Evolutionary conservation across 1,140 invertebrate genomes (phyloP), one percentile per base, ranked within the genome.

Genomic region (Colletes latitarsis): DNA sequence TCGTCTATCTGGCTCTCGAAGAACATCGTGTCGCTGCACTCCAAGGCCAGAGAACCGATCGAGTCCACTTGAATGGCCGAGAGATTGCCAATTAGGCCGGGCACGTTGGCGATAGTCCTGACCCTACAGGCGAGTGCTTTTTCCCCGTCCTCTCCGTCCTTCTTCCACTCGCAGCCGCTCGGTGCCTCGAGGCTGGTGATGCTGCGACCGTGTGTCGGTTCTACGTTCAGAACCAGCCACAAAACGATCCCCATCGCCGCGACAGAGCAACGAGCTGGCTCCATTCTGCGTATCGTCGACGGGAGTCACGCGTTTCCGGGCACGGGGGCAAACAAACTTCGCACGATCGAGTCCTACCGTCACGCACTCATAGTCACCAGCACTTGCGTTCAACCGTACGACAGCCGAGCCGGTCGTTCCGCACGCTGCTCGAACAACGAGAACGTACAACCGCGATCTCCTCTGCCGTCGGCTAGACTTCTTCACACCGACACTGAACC

Each of bases 1-100:
- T 92, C 84, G 94, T 96, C 94, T 30, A 97, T 91, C 69, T 95
- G 95, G 89, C 96, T 97, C 92, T 97, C 96, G 91, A 96, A 96
- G 92, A 97, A 96, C 60, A 97, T 92, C 77, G 96, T 95, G 91
- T 97, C 96, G 92, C 95, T 97, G 92, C 97, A 97, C 90, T 97
- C 95, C 58, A 97, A 94, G 83, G 94, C 94, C 67, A 97, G 91
- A 15, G 95, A 95, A 70, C 94, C 94, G 41, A 97, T 94, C 81
- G 95, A 94, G 85, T 97, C 96, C 53, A 95, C 94, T 86, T 95
- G 95, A 57, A 95, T 96, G 80, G 94, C 92, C 82, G 95, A 95
- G 57, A 97, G 93, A 86, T 96, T 96, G 72, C 95, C 95, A 66
- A 97, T 93, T 46, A 97, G 93, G 71, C 94, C 93, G 88, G 96